Evolutionary conservation across 2,797 vertebrate genomes (phyloP).

Genomic region (Halcyon badia): DNA sequence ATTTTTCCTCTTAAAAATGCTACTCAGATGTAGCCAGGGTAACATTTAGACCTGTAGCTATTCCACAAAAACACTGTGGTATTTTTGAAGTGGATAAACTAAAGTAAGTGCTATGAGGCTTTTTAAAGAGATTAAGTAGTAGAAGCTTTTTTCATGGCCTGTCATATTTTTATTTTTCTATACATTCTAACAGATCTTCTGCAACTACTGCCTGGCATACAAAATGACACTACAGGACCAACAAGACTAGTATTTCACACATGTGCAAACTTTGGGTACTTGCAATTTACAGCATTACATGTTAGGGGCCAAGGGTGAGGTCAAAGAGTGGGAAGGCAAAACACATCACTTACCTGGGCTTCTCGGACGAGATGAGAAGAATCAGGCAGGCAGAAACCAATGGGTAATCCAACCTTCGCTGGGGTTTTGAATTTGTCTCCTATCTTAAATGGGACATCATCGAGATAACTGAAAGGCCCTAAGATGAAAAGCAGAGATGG

Average conservation of each 20-base stretch:
- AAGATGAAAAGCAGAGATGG: conserved; percentile 62
- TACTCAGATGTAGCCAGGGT: not conserved
- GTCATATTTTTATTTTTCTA: not conserved
- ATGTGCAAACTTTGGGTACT: not conserved
- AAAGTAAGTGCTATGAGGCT: not conserved
- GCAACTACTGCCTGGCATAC: not conserved
- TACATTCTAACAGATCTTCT: not conserved
- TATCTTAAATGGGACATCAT: conserved; percentile 98
- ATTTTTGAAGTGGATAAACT: not conserved
- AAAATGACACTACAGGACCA: not conserved
- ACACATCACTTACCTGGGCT: conserved; percentile 84
- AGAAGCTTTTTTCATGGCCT: not conserved
- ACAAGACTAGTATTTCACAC: not conserved
- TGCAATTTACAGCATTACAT: not conserved
- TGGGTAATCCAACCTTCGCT: conserved; percentile 94
- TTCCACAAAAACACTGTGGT: not conserved
- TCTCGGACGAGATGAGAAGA: conserved; percentile 85
- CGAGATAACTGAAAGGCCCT: conserved; percentile 97
- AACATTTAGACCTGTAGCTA: not conserved
- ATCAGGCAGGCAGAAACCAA: conserved; percentile 92
- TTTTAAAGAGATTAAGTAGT: not conserved
- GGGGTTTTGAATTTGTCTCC: conserved; percentile 95
- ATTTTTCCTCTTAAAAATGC: not conserved
- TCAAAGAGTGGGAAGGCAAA: not conserved
- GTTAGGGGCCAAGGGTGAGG: fast-evolving